These are phyloP conservation scores for Cacoxenus indagator DNA, from an alignment of 2,888 invertebrate genomes.

Conservation along the genomic window DNA sequence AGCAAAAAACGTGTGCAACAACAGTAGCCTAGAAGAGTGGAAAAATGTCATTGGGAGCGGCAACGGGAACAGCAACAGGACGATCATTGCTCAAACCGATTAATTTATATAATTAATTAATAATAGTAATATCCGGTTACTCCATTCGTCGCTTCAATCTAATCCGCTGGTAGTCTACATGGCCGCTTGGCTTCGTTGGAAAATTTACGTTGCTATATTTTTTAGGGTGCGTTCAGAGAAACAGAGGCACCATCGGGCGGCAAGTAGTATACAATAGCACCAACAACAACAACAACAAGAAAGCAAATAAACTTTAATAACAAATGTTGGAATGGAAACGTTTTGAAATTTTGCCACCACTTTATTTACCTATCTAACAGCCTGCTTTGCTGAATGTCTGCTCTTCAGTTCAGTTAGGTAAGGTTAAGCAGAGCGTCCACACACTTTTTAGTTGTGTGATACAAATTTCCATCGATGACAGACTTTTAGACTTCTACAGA, in stretches of 20 bases:
- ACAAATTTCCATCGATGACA: too few relatives aligned
- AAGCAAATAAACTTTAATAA: background rate
- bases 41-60: background rate
- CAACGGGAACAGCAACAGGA: background rate
- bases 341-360: constrained; percentile 17
- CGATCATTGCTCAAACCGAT: constrained; percentile 14
- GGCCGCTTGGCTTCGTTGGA: constrained; percentile 12
- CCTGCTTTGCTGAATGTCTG: too few relatives aligned
- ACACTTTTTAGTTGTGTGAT: too few relatives aligned
- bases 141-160: constrained; percentile 17
- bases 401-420: too few relatives aligned
- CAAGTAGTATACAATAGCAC: too few relatives aligned
- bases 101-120: constrained; percentile 56
- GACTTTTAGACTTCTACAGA: background rate
- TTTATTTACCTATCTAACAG: too few relatives aligned
- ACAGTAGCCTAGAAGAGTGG: background rate
- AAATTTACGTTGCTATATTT: constrained; percentile 29
- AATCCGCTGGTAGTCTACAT: background rate
- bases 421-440: too few relatives aligned
- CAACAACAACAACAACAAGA: constrained; percentile 10
- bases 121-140: constrained; percentile 57
- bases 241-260: background rate
- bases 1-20: background rate
- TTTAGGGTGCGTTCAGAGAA: constrained; percentile 21
- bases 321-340: constrained; percentile 19